phyloP scores from a whole-genome alignment of 2,113 vertebrate genomes.

The Nymphicus hollandicus region DNA sequence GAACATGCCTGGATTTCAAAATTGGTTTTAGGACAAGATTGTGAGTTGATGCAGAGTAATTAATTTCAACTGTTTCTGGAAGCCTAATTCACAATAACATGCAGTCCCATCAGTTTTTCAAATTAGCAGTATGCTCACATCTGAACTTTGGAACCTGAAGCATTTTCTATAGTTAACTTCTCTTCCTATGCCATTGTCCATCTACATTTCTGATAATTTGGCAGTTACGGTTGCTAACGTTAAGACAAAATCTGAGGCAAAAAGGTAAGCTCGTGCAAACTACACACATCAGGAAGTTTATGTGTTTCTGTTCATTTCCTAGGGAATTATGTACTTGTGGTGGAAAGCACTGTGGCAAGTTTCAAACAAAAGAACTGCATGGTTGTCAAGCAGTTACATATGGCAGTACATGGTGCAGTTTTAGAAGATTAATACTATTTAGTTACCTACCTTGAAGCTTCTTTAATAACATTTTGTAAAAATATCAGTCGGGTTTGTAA shows the following conservation, averaged over 20 bases:
- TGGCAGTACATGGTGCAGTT: neutral
- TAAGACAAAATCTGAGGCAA: neutral
- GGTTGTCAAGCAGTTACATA: neutral
- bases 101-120: neutral
- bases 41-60: neutral
- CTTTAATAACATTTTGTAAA: conserved; percentile 94
- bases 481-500: conserved; percentile 91
- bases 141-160: neutral
- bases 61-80: neutral
- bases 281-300: neutral
- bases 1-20: neutral
- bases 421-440: neutral
- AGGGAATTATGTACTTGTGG: neutral
- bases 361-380: neutral
- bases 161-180: neutral
- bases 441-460: conserved; percentile 86
- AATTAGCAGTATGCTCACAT: neutral
- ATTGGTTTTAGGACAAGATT: neutral
- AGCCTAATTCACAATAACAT: neutral
- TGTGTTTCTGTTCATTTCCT: neutral
- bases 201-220: neutral
- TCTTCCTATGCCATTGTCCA: neutral
- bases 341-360: neutral
- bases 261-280: neutral
- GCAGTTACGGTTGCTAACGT: neutral